Base-by-base conservation (phyloP, 2,797 vertebrate genomes). In the Leuciscus waleckii region DNA sequence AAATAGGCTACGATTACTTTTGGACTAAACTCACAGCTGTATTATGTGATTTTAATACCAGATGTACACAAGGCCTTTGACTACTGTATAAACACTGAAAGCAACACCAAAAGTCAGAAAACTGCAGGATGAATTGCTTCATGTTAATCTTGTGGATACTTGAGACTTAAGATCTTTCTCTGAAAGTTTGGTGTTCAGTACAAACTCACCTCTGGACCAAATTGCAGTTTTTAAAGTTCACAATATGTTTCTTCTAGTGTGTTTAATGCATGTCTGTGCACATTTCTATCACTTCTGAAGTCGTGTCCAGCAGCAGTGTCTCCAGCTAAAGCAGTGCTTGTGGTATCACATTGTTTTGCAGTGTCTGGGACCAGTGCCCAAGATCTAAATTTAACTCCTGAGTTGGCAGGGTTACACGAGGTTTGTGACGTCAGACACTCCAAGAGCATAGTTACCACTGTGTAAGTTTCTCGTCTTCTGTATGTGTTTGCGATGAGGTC, bases 301-400 rank as follows among this genome's bases (percentile, higher is more conserved):
- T 56, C 26, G 1, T n/a, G 80, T 82, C 69, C 78, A 86, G 74
- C 68, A 54, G 26, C 43, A 70, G 35, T 78, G 61, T 77, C 67
- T 88, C 79, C 88, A 89, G 76, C 84, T 88, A 84, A 83, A 88
- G 87, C 84, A 90, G 88, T 90, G 90, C 88, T 91, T 88, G 90
- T 91, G 91, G 92, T 91, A 89, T 91, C 91, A 91, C 92, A 91
- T 95, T 93, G 94, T 94, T 94, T 89, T 91, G 91, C 92, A 91
- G 94, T 91, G 93, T 91, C 92, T 93, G 94, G 93, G 94, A 93
- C 91, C 19, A 74, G 79, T 92, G 93, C 93, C 92, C 90, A 81
- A 79, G 87, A 85, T 92, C 94, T 96, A 95, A 93, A 95, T 94
- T 94, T 95, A 95, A 95, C 92, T 92, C 87, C 54, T 73, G 90